Conservation (phyloP, 2,113 vertebrate species). For the Spheniscus mendiculus region DNA sequence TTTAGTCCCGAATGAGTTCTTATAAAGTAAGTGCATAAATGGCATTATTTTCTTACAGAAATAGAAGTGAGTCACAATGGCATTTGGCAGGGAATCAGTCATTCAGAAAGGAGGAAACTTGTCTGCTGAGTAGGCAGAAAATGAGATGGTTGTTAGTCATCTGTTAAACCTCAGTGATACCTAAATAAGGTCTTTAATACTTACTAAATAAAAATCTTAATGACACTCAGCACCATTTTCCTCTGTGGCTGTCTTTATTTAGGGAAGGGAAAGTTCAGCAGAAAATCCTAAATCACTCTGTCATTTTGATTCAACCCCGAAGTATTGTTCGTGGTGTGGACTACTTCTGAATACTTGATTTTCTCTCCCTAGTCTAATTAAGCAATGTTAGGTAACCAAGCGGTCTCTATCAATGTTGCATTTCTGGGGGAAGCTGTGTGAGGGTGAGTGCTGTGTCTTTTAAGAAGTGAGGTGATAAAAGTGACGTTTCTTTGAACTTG, state of each 20-base stretch:
- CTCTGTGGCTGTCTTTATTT: background rate
- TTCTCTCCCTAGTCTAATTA: background rate
- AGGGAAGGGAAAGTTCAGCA: background rate
- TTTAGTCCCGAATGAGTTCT: background rate
- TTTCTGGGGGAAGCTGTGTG: background rate
- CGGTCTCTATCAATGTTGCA: fast-evolving
- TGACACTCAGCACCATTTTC: background rate
- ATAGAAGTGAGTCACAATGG: background rate
- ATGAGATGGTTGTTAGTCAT: background rate
- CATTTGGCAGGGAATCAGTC: background rate
- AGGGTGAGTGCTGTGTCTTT: background rate
- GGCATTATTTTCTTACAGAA: background rate
- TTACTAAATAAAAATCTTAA: background rate
- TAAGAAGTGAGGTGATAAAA: background rate
- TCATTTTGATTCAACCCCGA: background rate
- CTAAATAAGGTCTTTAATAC: background rate
- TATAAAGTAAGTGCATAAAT: background rate
- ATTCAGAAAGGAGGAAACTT: background rate
- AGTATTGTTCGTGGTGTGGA: background rate
- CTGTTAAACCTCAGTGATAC: background rate
- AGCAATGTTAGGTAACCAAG: background rate
- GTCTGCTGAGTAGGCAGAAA: background rate
- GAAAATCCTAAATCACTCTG: background rate
- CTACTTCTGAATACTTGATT: background rate
- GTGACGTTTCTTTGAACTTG: background rate